phyloP scores from a whole-genome alignment of 2,888 invertebrate species.

The Alloplasta piceator region DNA sequence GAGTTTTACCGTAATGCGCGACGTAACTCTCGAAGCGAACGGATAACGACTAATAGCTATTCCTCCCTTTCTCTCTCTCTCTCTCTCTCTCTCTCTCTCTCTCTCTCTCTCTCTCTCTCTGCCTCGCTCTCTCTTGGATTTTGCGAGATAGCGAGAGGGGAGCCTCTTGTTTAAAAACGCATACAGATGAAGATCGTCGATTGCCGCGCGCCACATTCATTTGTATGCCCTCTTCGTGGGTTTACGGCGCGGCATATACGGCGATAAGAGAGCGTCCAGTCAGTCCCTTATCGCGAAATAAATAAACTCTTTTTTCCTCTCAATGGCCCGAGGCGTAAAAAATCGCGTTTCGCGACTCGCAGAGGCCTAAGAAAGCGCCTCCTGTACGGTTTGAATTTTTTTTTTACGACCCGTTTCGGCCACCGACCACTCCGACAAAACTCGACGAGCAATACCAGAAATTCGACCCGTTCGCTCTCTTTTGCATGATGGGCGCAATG shows the following conservation, averaged over 20 bases:
- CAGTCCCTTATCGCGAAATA: constrained; percentile 48
- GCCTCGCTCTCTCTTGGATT: constrained; percentile 2
- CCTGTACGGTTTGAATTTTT: neutral
- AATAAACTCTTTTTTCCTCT: constrained; percentile 34
- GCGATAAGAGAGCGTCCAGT: constrained; percentile 42
- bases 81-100: neutral
- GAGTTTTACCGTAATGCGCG: constrained; percentile 57
- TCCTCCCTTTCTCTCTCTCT: constrained; percentile 4
- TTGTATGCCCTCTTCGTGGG: no score
- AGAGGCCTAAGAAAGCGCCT: constrained; percentile 43
- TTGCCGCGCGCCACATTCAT: constrained; percentile 14
- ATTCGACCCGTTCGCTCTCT: constrained; percentile 16
- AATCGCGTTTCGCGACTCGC: constrained; percentile 58
- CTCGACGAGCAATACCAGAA: constrained; percentile 29
- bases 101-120: constrained; percentile 6
- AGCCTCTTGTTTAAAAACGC: constrained; percentile 30
- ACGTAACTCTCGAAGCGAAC: constrained; percentile 54
- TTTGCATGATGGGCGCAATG: neutral
- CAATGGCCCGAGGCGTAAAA: constrained; percentile 45
- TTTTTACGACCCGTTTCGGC: constrained; percentile 53
- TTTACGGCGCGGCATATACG: constrained; percentile 5
- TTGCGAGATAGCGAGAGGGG: neutral
- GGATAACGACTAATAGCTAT: constrained; percentile 45
- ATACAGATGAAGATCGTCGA: constrained; percentile 30
- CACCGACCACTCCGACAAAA: constrained; percentile 40